These are phyloP conservation scores for Mormyrus iriodes DNA, from an alignment of 2,113 vertebrate genomes.

Conservation along the genomic window DNA sequence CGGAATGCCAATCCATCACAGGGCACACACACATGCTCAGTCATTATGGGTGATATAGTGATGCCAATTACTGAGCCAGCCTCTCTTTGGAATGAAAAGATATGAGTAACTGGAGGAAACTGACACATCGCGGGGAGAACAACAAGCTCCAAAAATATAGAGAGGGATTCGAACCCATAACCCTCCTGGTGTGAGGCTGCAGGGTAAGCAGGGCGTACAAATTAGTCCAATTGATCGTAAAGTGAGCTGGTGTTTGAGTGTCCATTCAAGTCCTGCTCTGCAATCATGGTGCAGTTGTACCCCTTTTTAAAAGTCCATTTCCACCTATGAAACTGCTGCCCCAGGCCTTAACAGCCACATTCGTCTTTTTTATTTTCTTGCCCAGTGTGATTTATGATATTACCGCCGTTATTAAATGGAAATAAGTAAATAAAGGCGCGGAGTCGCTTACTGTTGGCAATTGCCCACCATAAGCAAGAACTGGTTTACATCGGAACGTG, in stretches of 20 bases:
- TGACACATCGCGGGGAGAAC: background rate
- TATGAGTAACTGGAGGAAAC: background rate
- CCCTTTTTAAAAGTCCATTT: slow-evolving; percentile 14
- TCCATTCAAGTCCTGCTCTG: background rate
- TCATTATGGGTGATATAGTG: background rate
- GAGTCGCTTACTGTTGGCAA: background rate
- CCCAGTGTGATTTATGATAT: slow-evolving; percentile 33
- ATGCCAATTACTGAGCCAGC: background rate
- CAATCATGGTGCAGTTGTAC: background rate
- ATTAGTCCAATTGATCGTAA: background rate
- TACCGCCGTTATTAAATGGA: slow-evolving; percentile 33
- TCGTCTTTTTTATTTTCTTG: slow-evolving; percentile 30
- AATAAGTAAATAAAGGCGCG: slow-evolving; percentile 31
- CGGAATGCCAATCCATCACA: background rate
- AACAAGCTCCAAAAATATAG: background rate
- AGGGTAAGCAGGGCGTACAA: background rate
- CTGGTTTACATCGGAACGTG: slow-evolving; percentile 12
- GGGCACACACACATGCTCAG: background rate
- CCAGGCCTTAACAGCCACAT: slow-evolving; percentile 21
- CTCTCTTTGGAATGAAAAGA: background rate
- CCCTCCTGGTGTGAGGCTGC: background rate
- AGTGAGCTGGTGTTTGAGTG: background rate
- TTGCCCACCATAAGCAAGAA: slow-evolving; percentile 28
- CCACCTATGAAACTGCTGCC: slow-evolving; percentile 12
- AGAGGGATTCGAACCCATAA: background rate